Percentiles rank a stretch among this genome's conserved stretches.
phyloP scores from a whole-genome alignment of 2,888 invertebrate genomes.

The Tetropium fuscum region DNA sequence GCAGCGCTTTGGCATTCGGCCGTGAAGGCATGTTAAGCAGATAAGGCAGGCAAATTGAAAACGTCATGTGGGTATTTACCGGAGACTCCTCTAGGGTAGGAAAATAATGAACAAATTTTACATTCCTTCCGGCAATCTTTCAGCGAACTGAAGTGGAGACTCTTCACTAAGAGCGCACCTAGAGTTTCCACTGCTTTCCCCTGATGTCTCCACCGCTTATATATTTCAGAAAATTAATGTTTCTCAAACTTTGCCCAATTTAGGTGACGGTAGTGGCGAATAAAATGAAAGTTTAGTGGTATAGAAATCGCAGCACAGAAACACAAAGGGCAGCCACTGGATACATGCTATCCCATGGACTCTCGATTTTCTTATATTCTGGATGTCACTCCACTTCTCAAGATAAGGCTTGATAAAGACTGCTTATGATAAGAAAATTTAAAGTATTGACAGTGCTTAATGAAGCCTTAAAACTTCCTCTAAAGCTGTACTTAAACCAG shows the following conservation, averaged over 20 bases:
- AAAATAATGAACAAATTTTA: slow-evolving; percentile 40
- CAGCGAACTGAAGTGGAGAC: background rate
- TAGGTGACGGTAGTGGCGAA: too few species aligned
- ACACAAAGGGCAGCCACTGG: too few species aligned
- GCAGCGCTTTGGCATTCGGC: slow-evolving; percentile 9
- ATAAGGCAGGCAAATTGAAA: slow-evolving; percentile 42
- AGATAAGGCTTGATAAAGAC: too few species aligned
- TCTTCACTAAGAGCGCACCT: slow-evolving; percentile 8
- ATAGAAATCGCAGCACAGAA: too few species aligned
- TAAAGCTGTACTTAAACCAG: too few species aligned
- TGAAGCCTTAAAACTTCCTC: too few species aligned
- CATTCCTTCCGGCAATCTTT: slow-evolving; percentile 15
- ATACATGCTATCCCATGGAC: too few species aligned
- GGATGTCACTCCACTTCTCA: too few species aligned
- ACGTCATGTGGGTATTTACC: slow-evolving; percentile 41
- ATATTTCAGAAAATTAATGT: slow-evolving; percentile 21
- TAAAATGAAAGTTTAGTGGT: too few species aligned
- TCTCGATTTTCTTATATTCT: too few species aligned
- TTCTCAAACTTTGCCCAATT: background rate
- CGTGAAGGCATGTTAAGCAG: slow-evolving; percentile 36
- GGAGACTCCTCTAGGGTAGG: slow-evolving; percentile 29
- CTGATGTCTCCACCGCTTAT: slow-evolving; percentile 8
- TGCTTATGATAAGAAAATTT: too few species aligned
- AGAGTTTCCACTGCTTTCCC: slow-evolving; percentile 8
- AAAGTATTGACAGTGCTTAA: too few species aligned